These are phyloP conservation scores for Mesitornis unicolor DNA, from an alignment of 2,113 vertebrate species.

Conservation along the genomic window DNA sequence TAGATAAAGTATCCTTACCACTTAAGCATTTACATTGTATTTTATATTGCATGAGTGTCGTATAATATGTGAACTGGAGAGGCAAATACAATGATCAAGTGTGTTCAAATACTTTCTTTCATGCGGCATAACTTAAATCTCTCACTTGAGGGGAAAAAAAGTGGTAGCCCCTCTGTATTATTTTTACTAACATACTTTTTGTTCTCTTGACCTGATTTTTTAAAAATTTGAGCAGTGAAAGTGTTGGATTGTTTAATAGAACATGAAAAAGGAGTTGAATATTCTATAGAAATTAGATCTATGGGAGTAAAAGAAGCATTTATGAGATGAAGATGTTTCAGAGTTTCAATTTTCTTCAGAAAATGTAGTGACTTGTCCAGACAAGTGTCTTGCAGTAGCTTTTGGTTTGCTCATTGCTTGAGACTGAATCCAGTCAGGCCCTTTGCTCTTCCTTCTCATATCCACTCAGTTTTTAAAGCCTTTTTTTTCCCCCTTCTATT, in stretches of 20 bases:
- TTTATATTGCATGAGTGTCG: background rate
- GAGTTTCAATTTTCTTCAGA: background rate
- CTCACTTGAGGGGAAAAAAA: background rate
- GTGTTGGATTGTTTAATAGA: background rate
- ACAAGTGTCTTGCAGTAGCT: background rate
- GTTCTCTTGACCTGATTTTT: background rate
- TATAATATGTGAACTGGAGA: background rate
- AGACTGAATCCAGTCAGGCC: background rate
- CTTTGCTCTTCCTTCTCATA: background rate
- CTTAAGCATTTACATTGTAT: background rate
- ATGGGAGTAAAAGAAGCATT: background rate
- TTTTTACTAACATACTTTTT: background rate
- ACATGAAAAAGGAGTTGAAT: background rate
- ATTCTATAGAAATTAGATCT: background rate
- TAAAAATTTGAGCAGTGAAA: background rate
- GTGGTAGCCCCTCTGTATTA: background rate
- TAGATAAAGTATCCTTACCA: background rate
- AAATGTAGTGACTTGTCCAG: background rate
- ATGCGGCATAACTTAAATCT: background rate
- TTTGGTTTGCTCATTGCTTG: background rate
- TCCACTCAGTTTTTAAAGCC: background rate
- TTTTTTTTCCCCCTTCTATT: accelerated
- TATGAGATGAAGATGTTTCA: background rate
- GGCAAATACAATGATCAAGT: background rate
- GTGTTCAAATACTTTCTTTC: background rate